Percentiles rank a stretch among this genome's conserved stretches.
Conservation (phyloP, 1,140 invertebrate genomes). For the Coptotermes formosanus region DNA sequence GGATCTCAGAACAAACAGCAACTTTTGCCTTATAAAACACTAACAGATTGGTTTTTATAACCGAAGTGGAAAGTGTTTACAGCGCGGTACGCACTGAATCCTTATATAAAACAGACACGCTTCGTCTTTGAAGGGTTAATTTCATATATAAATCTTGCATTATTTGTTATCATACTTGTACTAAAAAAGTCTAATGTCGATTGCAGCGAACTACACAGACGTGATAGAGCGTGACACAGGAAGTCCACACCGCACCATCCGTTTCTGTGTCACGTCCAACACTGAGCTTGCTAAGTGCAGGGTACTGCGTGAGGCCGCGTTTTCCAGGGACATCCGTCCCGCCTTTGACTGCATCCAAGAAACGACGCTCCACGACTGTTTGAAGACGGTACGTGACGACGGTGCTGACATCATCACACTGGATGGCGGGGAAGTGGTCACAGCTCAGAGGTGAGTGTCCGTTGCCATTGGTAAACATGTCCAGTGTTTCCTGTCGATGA, state of each 20-base stretch:
- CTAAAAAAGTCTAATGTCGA: neutral
- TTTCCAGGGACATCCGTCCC: conserved; percentile 70
- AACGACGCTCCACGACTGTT: conserved; percentile 58
- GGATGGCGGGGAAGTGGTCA: conserved; percentile 55
- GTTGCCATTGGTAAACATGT: no score
- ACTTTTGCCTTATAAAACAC: no score
- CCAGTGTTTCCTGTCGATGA: no score
- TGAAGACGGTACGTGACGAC: conserved; percentile 61
- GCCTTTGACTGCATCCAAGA: conserved; percentile 63
- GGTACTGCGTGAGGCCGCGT: conserved; percentile 62
- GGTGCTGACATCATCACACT: conserved; percentile 63
- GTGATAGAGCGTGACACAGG: conserved; percentile 74
- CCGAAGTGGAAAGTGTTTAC: no score
- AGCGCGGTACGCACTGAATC: no score
- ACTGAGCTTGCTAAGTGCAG: conserved; percentile 65
- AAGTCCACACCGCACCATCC: conserved; percentile 51
- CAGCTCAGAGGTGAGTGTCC: conserved; percentile 50
- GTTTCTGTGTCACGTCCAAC: conserved; percentile 63
- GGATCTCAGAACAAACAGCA: no score
- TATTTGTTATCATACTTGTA: no score
- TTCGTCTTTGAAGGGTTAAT: no score
- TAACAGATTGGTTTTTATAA: no score
- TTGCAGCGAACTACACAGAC: conserved; percentile 67
- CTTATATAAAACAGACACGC: no score
- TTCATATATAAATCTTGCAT: no score